Evolutionary conservation across 2,113 vertebrate species (phyloP).

Genomic region (Macrotis lagotis): DNA sequence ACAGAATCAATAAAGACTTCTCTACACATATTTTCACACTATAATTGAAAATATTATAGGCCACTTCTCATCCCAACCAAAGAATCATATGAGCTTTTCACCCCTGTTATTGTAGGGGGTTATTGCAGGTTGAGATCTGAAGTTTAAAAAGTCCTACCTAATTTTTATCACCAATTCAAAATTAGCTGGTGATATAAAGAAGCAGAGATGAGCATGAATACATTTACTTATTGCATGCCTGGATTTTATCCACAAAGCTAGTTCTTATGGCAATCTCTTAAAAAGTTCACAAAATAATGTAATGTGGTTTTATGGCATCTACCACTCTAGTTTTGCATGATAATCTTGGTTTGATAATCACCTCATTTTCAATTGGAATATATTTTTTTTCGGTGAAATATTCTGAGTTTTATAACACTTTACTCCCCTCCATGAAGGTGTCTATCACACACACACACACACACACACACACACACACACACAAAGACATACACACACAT

Average conservation of each 20-base stretch:
- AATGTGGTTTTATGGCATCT: background rate
- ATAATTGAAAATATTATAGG: no score
- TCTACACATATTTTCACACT: no score
- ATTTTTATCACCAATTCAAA: background rate
- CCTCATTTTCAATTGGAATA: background rate
- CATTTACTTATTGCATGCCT: background rate
- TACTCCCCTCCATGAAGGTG: background rate
- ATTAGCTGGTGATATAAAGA: background rate
- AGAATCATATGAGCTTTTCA: no score
- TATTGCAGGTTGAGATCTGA: background rate
- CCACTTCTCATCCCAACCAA: no score
- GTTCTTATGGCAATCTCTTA: background rate
- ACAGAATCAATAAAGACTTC: no score
- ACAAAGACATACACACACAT: no score
- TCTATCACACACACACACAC: no score
- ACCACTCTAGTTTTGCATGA: background rate
- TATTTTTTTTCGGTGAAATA: background rate
- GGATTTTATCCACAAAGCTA: background rate
- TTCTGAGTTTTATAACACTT: background rate
- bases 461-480: no score
- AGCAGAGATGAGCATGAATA: background rate
- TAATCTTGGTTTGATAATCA: background rate
- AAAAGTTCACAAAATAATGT: background rate
- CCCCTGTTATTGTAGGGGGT: no score
- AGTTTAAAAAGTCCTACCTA: background rate